Conservation (phyloP, 2,888 invertebrate species). For the Megastigmus dorsalis region DNA sequence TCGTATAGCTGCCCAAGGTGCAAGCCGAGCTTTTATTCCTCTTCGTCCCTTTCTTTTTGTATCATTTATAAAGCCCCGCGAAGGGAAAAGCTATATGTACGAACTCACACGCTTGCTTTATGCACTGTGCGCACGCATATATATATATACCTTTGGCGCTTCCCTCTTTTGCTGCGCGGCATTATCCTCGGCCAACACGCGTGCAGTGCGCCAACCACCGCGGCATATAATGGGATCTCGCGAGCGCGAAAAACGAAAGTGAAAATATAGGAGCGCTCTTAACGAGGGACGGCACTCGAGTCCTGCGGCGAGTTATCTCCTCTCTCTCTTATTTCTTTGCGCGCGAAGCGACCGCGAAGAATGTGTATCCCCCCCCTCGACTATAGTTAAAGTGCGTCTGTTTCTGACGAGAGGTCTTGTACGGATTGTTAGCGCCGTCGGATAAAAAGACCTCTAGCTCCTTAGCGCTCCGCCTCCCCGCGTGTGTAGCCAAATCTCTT, state of each 20-base stretch:
- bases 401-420: slow-evolving; percentile 8
- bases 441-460: background rate
- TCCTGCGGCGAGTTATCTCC: background rate
- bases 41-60: slow-evolving; percentile 23
- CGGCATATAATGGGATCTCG: slow-evolving; percentile 61
- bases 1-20: slow-evolving; percentile 14
- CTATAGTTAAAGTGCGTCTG: slow-evolving; percentile 12
- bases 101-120: too few species aligned
- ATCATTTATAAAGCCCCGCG: background rate
- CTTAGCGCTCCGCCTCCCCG: too few species aligned
- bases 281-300: slow-evolving; percentile 17
- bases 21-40: slow-evolving; percentile 56
- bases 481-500: too few species aligned
- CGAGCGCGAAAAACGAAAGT: slow-evolving; percentile 29
- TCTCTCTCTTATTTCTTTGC: background rate
- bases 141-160: slow-evolving; percentile 24
- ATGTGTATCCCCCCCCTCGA: background rate
- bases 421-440: slow-evolving; percentile 12
- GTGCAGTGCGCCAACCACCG: too few species aligned
- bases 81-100: slow-evolving; percentile 4
- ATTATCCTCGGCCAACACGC: slow-evolving; percentile 69
- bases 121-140: background rate
- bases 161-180: slow-evolving; percentile 46
- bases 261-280: slow-evolving; percentile 16
- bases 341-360: slow-evolving; percentile 13